Base-by-base conservation (phyloP, 1,140 invertebrate species). In the Eupeodes corollae region DNA sequence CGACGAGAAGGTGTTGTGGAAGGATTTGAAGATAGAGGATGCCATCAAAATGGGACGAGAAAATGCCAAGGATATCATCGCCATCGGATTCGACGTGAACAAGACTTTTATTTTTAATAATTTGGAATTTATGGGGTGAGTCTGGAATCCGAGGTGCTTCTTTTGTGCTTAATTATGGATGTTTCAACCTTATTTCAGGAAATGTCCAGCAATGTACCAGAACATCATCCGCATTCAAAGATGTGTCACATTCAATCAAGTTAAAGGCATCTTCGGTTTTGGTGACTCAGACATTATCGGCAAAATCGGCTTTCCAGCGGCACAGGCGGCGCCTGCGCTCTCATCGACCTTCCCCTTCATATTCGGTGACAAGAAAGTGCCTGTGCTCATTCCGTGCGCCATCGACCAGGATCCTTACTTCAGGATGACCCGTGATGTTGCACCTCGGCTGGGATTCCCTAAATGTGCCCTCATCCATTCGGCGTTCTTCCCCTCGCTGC, bases 391-490 rank as follows among this genome's bases (percentile, higher is more conserved):
- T 53, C 96, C 96, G 0, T 99, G 95, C 73, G 97, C 93, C 26
- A 99, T 99, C 59, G 97, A 99, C 78, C 97, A 99, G 78, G 96
- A 99, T 73, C 96, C 96, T 0, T 99, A 98, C 70, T 99, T 99
- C 70, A 78, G 96, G 47, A 97, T 99, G 94, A 94, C 92, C 0
- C 77, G 96, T 49, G 96, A 99, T 72, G 91, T 98, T 15, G 90
- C 94, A 0, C 93, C 94, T 1, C 80, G 81, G 47, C 71, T 99
- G 12, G 87, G 85, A 16, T 83, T 78, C 61, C 80, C 79, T 1
- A 99, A 99, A 67, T 97, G 96, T n/a, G 86, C 94, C 1, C 68
- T 99, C 1, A 64, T 99, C 0, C 95, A 98, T 70, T 93, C 92
- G 1, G 79, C 77, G 30, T 99, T 99, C 71, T 91, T 99, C 56